Percentiles rank a stretch among this genome's conserved stretches.
These are phyloP conservation scores for Ophion obscuratus DNA, from an alignment of 2,888 invertebrate genomes.

Conservation along the genomic window DNA sequence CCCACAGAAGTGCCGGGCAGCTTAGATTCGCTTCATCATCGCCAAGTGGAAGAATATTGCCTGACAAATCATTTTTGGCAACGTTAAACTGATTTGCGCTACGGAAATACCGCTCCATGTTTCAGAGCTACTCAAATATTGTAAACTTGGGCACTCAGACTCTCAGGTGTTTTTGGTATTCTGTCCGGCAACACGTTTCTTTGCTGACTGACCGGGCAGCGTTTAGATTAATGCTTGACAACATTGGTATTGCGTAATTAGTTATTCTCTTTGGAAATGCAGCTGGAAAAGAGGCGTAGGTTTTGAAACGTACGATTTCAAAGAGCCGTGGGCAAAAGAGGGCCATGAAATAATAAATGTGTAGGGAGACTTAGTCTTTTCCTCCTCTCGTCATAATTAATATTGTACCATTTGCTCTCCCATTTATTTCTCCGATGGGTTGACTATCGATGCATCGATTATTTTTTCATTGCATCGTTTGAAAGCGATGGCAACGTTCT, in stretches of 20 bases:
- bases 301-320: background rate
- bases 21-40: conserved; percentile 6
- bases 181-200: background rate
- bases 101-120: conserved; percentile 65
- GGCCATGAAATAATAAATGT: background rate
- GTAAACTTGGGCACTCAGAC: background rate
- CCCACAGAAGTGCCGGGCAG: background rate
- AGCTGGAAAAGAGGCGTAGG: background rate
- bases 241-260: conserved; percentile 32
- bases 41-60: conserved; percentile 68
- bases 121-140: background rate
- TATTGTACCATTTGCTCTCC: background rate
- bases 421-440: background rate
- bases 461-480: background rate
- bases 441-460: background rate
- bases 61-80: conserved; percentile 65
- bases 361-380: background rate
- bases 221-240: background rate
- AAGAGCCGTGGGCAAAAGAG: background rate
- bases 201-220: conserved; percentile 1
- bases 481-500: background rate
- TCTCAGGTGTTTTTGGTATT: background rate
- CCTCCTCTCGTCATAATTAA: background rate
- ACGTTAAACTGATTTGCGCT: conserved; percentile 66
- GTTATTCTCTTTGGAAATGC: conserved; percentile 46